Conservation (phyloP, 2,113 vertebrate genomes). For the Xenus cinereus region DNA sequence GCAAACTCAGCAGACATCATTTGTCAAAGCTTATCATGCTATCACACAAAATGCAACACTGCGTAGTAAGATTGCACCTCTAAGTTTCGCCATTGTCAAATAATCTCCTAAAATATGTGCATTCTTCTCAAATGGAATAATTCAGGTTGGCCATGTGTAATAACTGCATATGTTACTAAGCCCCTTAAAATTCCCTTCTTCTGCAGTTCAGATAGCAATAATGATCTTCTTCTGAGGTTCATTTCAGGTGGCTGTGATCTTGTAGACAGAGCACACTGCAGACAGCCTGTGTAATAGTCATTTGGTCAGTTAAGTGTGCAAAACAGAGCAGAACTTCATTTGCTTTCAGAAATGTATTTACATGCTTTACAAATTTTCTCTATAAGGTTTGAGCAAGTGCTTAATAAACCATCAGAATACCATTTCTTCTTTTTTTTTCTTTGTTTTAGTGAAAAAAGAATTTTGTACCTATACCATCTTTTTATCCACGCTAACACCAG, state of each 20-base stretch:
- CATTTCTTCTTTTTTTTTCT: not conserved
- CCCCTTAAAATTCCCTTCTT: not conserved
- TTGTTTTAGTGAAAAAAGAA: not conserved
- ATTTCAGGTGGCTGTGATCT: not conserved
- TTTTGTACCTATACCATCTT: not conserved
- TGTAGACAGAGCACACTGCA: not conserved
- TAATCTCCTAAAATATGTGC: not conserved
- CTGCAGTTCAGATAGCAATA: not conserved
- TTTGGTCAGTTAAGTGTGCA: not conserved
- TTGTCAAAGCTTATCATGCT: not conserved
- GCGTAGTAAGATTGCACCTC: not conserved
- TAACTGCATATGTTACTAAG: not conserved
- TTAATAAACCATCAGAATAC: not conserved
- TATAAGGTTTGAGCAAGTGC: not conserved
- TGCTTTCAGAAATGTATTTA: not conserved
- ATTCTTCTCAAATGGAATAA: not conserved
- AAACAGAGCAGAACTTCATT: not conserved
- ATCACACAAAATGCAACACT: not conserved
- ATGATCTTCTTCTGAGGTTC: not conserved
- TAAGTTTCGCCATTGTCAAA: not conserved
- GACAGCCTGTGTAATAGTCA: not conserved
- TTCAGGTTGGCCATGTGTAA: not conserved
- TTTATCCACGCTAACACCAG: not conserved
- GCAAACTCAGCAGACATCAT: not conserved
- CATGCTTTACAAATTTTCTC: not conserved